A percentile compares a stretch with the other conserved stretches of the same genome.
These are phyloP conservation scores for Triplophysa yarkandensis DNA, from an alignment of 2,797 vertebrate species.

Conservation along the genomic window DNA sequence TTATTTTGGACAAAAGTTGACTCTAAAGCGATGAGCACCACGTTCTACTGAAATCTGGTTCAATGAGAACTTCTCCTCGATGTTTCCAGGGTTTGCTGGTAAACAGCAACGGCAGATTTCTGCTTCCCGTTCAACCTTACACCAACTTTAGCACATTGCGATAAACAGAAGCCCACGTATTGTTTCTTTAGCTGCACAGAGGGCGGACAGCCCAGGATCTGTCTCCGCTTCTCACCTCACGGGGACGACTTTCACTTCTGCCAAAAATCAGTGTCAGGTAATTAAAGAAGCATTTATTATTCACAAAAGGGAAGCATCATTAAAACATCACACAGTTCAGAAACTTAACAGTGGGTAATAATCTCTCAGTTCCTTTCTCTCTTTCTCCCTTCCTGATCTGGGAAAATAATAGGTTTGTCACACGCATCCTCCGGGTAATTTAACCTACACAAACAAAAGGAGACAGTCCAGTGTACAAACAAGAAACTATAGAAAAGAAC, in stretches of 20 bases:
- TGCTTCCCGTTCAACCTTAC: neutral
- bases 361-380: neutral
- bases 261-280: slow-evolving; percentile 18
- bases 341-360: neutral
- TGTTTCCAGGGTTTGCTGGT: neutral
- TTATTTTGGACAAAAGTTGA: neutral
- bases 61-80: neutral
- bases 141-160: slow-evolving; percentile 18
- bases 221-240: slow-evolving; percentile 1
- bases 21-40: neutral
- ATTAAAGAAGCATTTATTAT: slow-evolving; percentile 36
- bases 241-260: slow-evolving; percentile 1
- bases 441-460: neutral
- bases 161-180: slow-evolving; percentile 26
- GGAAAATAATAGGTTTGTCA: slow-evolving; percentile 15
- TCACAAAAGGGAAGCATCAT: slow-evolving; percentile 16
- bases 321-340: slow-evolving; percentile 6
- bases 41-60: neutral
- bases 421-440: neutral
- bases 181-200: neutral
- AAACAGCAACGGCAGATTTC: neutral
- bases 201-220: neutral
- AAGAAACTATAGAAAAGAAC: neutral
- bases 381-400: neutral
- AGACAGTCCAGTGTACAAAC: neutral